Percentiles rank a stretch among this genome's conserved stretches.
These are phyloP conservation scores for Tiliacea citrago DNA, from an alignment of 2,888 invertebrate species.

Conservation along the genomic window DNA sequence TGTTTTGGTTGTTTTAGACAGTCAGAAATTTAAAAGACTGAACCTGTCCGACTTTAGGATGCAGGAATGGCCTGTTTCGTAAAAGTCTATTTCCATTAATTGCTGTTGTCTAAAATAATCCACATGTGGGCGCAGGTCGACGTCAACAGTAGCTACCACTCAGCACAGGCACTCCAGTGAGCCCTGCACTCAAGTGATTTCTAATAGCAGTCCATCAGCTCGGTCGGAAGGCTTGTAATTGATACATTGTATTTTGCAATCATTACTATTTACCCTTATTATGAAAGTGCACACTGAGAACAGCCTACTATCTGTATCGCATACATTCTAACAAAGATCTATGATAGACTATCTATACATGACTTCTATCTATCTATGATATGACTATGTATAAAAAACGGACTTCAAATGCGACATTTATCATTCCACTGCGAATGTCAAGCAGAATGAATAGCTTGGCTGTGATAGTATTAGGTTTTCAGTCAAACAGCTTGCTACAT, in stretches of 20 bases:
- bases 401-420: background rate
- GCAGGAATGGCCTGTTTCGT: background rate
- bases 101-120: background rate
- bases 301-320: background rate
- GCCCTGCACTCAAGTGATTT: background rate
- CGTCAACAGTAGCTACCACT: background rate
- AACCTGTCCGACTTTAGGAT: background rate
- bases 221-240: background rate
- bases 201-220: background rate
- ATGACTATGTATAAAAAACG: background rate
- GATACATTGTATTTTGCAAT: background rate
- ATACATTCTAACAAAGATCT: background rate
- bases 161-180: background rate
- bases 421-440: background rate
- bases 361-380: no score
- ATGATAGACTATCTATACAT: no score
- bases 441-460: background rate
- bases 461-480: background rate
- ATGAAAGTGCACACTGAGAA: background rate
- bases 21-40: background rate
- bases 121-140: background rate
- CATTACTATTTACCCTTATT: background rate
- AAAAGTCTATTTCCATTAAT: background rate
- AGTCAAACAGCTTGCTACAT: no score
- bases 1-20: background rate